These are phyloP conservation scores for Esperia sulphurella DNA, from an alignment of 2,888 invertebrate genomes.

Conservation along the genomic window DNA sequence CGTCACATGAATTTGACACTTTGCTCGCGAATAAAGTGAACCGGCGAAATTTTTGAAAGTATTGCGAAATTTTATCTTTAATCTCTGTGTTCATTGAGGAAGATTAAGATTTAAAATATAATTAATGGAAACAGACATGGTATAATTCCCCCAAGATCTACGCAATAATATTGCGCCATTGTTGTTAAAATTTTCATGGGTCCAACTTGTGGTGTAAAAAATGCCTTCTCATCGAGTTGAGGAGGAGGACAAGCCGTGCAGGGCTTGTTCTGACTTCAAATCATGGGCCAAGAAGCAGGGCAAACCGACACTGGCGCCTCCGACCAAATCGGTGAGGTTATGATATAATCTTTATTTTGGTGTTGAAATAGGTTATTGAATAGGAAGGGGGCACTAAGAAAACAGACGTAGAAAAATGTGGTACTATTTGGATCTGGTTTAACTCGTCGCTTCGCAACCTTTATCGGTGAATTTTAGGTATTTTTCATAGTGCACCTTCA, in stretches of 20 bases:
- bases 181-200: constrained; percentile 5
- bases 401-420: no score
- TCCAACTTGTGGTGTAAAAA: constrained; percentile 13
- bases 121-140: background rate
- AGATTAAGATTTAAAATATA: background rate
- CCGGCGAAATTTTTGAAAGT: constrained; percentile 16
- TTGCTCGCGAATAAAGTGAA: background rate
- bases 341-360: constrained; percentile 15
- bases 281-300: constrained; percentile 84
- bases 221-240: constrained; percentile 56
- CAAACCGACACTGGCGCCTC: constrained; percentile 34
- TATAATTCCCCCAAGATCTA: background rate
- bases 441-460: no score
- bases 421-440: no score
- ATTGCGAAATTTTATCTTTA: constrained; percentile 9
- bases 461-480: no score
- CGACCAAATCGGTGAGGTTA: constrained; percentile 49
- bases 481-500: no score
- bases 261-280: constrained; percentile 86
- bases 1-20: constrained; percentile 5
- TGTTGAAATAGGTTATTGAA: no score
- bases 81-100: background rate
- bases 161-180: background rate
- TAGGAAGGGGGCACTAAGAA: no score
- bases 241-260: constrained; percentile 79